Conservation (phyloP, 2,113 vertebrate genomes). For the Notothenia coriiceps region DNA sequence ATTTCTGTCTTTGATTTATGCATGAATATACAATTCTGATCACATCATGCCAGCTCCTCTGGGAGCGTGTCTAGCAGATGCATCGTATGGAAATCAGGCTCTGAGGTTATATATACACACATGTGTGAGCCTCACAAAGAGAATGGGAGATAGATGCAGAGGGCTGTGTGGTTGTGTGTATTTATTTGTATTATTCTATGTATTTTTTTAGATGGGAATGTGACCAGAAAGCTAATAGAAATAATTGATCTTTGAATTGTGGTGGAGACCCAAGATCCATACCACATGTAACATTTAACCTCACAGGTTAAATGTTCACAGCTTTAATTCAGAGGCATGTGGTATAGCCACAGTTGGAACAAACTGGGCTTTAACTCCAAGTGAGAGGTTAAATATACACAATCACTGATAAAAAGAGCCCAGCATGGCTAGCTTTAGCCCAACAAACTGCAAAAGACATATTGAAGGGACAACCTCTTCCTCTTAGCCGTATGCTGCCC, state of each 20-base stretch:
- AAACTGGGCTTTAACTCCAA: slow-evolving; percentile 52
- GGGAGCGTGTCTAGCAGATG: slow-evolving; percentile 65
- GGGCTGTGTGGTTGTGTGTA: slow-evolving; percentile 15
- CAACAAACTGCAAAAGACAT: slow-evolving; percentile 23
- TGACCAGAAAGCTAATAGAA: slow-evolving; percentile 5
- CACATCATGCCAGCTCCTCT: slow-evolving; percentile 43
- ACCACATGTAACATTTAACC: neutral
- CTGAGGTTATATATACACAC: slow-evolving; percentile 42
- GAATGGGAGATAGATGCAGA: neutral
- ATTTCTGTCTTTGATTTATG: slow-evolving; percentile 65
- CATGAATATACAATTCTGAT: slow-evolving; percentile 62
- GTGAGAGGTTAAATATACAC: slow-evolving; percentile 31
- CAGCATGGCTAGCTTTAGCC: slow-evolving; percentile 20
- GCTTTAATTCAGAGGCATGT: slow-evolving; percentile 40
- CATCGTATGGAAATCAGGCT: slow-evolving; percentile 72
- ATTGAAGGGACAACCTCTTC: slow-evolving; percentile 35
- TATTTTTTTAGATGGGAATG: slow-evolving; percentile 7
- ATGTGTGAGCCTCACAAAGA: slow-evolving; percentile 3
- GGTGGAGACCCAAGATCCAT: neutral
- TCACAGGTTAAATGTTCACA: neutral
- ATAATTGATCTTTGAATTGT: slow-evolving; percentile 1
- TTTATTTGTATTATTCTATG: slow-evolving; percentile 16
- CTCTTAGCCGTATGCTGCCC: neutral
- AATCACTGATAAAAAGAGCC: neutral
- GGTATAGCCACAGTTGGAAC: slow-evolving; percentile 38